A percentile compares a stretch with the other conserved stretches of the same genome.
Conservation (phyloP, 2,888 invertebrate genomes). For the Creontiades dilutus region DNA sequence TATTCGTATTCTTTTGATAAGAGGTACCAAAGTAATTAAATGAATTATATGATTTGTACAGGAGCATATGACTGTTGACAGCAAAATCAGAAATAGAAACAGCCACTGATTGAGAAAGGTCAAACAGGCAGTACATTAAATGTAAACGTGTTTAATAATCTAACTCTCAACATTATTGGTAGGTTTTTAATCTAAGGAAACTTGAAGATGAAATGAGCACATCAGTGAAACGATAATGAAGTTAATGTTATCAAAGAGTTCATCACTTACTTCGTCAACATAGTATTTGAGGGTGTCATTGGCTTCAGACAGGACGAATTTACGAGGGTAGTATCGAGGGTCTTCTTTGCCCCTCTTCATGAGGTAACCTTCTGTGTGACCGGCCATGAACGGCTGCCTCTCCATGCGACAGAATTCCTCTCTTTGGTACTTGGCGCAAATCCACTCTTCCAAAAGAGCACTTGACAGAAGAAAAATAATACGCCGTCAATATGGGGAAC, state of each 20-base stretch:
- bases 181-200: no score
- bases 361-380: slow-evolving; percentile 90
- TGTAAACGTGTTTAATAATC: no score
- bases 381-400: slow-evolving; percentile 88
- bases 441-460: slow-evolving; percentile 93
- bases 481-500: no score
- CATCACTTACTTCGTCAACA: slow-evolving; percentile 78
- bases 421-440: slow-evolving; percentile 92
- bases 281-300: slow-evolving; percentile 88
- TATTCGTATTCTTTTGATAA: no score
- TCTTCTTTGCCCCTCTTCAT: slow-evolving; percentile 95
- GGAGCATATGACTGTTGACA: no score
- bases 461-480: slow-evolving; percentile 80
- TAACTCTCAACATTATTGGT: no score
- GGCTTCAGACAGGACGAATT: slow-evolving; percentile 89
- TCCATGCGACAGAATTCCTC: slow-evolving; percentile 92
- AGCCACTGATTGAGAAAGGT: no score
- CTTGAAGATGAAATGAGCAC: no score
- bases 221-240: slow-evolving; percentile 20
- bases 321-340: slow-evolving; percentile 88
- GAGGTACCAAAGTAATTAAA: no score
- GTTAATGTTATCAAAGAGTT: background rate
- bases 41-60: no score
- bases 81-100: no score
- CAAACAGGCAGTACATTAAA: no score